Percentiles rank a stretch among this genome's conserved stretches.
Evolutionary conservation across 2,888 invertebrate species (phyloP).

Genomic region (Pristionchus maxplancki): DNA sequence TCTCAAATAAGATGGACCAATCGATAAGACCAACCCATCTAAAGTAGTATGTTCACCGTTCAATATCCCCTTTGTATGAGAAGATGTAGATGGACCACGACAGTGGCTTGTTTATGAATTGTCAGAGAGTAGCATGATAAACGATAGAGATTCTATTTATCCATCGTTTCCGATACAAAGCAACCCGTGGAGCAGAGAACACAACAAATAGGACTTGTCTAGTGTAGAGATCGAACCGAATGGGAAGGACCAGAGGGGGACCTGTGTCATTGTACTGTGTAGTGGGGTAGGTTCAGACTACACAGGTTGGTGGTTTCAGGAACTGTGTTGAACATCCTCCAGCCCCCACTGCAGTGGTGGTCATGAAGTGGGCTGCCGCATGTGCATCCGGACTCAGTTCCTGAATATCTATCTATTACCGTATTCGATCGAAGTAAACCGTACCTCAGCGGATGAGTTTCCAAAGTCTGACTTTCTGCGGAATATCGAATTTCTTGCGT

Average conservation of each 20-base stretch:
- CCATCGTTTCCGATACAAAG: background rate
- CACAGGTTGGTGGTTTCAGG: slow-evolving; percentile 40
- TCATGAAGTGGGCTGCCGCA: slow-evolving; percentile 33
- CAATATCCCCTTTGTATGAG: background rate
- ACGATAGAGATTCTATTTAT: slow-evolving; percentile 23
- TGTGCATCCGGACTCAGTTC: background rate
- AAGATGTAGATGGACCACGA: slow-evolving; percentile 31
- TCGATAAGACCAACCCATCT: background rate
- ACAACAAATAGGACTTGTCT: slow-evolving; percentile 39
- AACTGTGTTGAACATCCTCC: background rate
- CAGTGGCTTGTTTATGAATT: slow-evolving; percentile 18
- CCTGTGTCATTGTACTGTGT: background rate
- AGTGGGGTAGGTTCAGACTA: slow-evolving; percentile 28
- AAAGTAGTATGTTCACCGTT: background rate
- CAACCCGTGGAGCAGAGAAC: background rate
- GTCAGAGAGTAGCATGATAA: slow-evolving; percentile 35
- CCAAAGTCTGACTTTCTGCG: slow-evolving; percentile 44
- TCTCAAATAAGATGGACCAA: slow-evolving; percentile 67
- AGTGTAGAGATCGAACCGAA: slow-evolving; percentile 25
- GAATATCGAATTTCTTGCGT: slow-evolving; percentile 46
- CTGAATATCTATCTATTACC: background rate
- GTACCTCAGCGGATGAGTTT: slow-evolving; percentile 14
- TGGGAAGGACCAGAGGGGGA: background rate
- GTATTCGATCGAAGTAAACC: background rate
- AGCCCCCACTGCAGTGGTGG: slow-evolving; percentile 17